A percentile compares a stretch with the other conserved stretches of the same genome.
Evolutionary conservation across 1,140 invertebrate species (phyloP).

Genomic region (Bombus vancouverensis): DNA sequence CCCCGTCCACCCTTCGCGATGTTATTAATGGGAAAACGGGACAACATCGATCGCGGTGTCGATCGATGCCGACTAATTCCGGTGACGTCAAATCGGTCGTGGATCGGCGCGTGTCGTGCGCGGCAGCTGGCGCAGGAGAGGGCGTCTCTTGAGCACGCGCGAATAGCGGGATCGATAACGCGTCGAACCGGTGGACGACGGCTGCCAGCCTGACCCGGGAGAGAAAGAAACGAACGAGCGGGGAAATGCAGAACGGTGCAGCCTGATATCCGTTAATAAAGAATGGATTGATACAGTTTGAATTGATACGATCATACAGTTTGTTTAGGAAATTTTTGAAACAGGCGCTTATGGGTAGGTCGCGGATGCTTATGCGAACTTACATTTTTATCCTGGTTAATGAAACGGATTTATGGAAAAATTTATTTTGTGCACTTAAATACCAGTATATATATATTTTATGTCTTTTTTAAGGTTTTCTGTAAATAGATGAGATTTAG

Average conservation of each 20-base stretch:
- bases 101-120: slow-evolving; percentile 55
- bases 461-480: too few species aligned
- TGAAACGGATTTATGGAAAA: too few species aligned
- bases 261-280: neutral
- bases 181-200: slow-evolving; percentile 45
- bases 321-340: neutral
- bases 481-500: too few species aligned
- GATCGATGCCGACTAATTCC: slow-evolving; percentile 58
- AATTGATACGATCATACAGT: neutral
- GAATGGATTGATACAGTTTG: neutral
- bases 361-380: too few species aligned
- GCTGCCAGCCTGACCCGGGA: slow-evolving; percentile 2
- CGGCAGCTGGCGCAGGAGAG: slow-evolving; percentile 50
- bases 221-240: slow-evolving; percentile 33
- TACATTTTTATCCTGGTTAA: too few species aligned
- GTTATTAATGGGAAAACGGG: slow-evolving; percentile 40
- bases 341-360: too few species aligned
- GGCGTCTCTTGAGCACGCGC: slow-evolving; percentile 75
- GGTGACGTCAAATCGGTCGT: slow-evolving; percentile 65
- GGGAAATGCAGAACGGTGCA: slow-evolving; percentile 7
- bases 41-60: slow-evolving; percentile 52
- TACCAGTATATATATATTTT: too few species aligned
- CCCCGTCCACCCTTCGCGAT: too few species aligned
- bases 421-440: too few species aligned
- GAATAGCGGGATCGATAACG: slow-evolving; percentile 72